These are phyloP conservation scores for Tuberolachnus salignus DNA, from an alignment of 2,888 invertebrate genomes.

Conservation along the genomic window DNA sequence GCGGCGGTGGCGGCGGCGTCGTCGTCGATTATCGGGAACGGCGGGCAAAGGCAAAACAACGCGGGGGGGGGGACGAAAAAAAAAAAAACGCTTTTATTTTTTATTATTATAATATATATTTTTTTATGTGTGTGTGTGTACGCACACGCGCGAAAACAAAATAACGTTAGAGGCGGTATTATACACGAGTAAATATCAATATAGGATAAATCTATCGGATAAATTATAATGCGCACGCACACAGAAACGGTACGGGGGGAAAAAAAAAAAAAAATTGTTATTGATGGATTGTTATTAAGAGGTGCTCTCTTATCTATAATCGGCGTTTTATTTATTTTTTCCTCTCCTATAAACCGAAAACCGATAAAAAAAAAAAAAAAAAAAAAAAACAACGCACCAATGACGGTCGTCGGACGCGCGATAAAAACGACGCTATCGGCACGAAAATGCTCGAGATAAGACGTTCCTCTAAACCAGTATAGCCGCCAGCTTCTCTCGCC, in stretches of 20 bases:
- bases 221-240: too few species aligned
- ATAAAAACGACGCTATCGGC: too few species aligned
- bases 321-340: not conserved
- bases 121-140: not conserved
- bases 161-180: not conserved
- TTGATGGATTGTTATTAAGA: too few species aligned
- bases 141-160: not conserved
- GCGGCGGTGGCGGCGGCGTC: not conserved
- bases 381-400: constrained; percentile 1
- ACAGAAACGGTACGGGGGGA: not conserved
- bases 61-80: not conserved
- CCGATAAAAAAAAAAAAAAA: not conserved
- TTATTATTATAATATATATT: not conserved
- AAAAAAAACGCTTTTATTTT: not conserved
- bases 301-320: too few species aligned
- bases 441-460: too few species aligned
- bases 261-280: not conserved
- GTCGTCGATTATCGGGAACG: not conserved
- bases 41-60: not conserved
- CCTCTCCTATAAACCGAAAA: not conserved
- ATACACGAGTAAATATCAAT: not conserved
- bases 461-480: too few species aligned
- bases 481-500: too few species aligned
- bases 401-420: not conserved
- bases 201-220: too few species aligned